These are phyloP conservation scores for Neoascia interrupta DNA, from an alignment of 2,888 invertebrate genomes.

Conservation along the genomic window DNA sequence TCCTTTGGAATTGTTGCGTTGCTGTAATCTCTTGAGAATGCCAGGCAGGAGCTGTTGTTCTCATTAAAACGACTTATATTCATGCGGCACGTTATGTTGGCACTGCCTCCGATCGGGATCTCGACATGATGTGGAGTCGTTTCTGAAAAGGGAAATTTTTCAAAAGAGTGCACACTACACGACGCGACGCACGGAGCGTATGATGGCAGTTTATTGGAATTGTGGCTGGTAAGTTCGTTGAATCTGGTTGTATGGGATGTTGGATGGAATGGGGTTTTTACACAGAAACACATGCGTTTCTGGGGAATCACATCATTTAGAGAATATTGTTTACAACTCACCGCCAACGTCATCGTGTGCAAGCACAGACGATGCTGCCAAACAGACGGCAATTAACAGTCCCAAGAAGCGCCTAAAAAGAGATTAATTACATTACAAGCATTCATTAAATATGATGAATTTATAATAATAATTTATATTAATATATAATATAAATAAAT, in stretches of 20 bases:
- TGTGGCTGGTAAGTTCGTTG: too few species aligned
- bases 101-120: conserved; percentile 73
- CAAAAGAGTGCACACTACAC: neutral
- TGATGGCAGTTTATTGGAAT: conserved; percentile 35
- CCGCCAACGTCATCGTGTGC: conserved; percentile 17
- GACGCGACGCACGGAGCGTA: conserved; percentile 8
- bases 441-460: neutral
- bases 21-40: conserved; percentile 71
- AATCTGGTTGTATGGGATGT: conserved; percentile 12
- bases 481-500: neutral
- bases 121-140: conserved; percentile 72
- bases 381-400: neutral
- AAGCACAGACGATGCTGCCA: conserved; percentile 2
- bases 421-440: neutral
- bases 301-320: neutral
- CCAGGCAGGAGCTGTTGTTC: conserved; percentile 71
- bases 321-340: conserved; percentile 31
- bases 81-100: conserved; percentile 76
- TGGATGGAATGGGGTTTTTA: conserved; percentile 37
- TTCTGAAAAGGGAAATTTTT: conserved; percentile 61
- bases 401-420: conserved; percentile 17
- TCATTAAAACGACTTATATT: conserved; percentile 72
- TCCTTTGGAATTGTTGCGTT: conserved; percentile 49
- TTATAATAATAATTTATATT: neutral
- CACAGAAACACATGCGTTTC: conserved; percentile 28